Evolutionary conservation across 2,797 vertebrate species (phyloP).

Genomic region (Staurois parvus): DNA sequence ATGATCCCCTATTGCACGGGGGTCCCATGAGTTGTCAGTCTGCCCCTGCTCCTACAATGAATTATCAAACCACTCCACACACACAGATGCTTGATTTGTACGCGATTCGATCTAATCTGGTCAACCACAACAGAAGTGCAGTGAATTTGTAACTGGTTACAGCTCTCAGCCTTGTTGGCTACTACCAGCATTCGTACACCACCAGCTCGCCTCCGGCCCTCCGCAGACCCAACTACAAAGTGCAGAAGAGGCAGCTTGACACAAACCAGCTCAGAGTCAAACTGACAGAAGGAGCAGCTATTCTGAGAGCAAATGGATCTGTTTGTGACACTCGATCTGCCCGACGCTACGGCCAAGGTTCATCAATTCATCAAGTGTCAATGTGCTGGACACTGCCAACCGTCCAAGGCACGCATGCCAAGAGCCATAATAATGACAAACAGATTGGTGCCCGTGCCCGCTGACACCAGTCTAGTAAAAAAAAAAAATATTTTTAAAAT

Average conservation of each 20-base stretch:
- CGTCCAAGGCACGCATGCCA: constrained; percentile 17
- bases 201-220: background rate
- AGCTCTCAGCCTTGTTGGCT: constrained; percentile 9
- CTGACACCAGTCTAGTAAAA: constrained; percentile 28
- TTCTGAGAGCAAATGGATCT: constrained; percentile 50
- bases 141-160: too few relatives aligned
- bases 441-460: background rate
- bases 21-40: too few relatives aligned
- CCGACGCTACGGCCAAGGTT: constrained; percentile 14
- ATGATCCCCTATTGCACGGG: too few relatives aligned
- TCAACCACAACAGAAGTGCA: too few relatives aligned
- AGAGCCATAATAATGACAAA: constrained; percentile 23
- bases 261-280: constrained; percentile 27
- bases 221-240: constrained; percentile 21
- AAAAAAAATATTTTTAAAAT: constrained; percentile 7
- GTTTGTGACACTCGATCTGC: constrained; percentile 47
- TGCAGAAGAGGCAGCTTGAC: constrained; percentile 11
- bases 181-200: background rate
- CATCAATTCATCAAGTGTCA: constrained; percentile 51
- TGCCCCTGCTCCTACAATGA: too few relatives aligned
- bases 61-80: too few relatives aligned
- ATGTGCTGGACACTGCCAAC: constrained; percentile 11
- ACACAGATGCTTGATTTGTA: too few relatives aligned
- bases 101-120: too few relatives aligned
- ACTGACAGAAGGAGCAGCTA: constrained; percentile 31